Percentiles rank a stretch among this genome's conserved stretches.
Evolutionary conservation across 1,140 invertebrate species (phyloP).

Genomic region (Lasioglossum baleicum): DNA sequence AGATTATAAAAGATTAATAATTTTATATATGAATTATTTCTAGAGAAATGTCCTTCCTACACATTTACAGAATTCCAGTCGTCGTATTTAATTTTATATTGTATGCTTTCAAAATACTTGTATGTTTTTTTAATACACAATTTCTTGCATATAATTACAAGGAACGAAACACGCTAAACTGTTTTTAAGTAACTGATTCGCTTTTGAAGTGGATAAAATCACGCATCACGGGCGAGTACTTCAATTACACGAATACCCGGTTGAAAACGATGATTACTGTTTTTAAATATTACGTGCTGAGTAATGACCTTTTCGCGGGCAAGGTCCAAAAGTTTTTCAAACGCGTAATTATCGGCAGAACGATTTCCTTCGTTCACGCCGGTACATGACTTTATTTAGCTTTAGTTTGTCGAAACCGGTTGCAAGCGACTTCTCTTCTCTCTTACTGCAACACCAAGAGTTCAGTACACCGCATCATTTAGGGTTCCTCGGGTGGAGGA

Average conservation of each 20-base stretch:
- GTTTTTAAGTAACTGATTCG: neutral
- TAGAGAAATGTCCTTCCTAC: too few relatives aligned
- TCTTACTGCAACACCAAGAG: constrained; percentile 46
- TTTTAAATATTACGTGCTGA: constrained; percentile 26
- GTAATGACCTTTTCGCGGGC: constrained; percentile 22
- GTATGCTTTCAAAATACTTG: too few relatives aligned
- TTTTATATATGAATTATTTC: too few relatives aligned
- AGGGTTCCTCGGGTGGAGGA: constrained; percentile 47
- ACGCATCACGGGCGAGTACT: too few relatives aligned
- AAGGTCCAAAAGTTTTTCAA: constrained; percentile 48
- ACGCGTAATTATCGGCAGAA: constrained; percentile 52
- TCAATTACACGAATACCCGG: neutral
- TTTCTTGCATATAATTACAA: too few relatives aligned
- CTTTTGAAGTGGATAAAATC: neutral
- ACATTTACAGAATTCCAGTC: too few relatives aligned
- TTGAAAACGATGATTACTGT: constrained; percentile 6
- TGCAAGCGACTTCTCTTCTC: constrained; percentile 57
- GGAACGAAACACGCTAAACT: neutral
- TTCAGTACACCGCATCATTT: constrained; percentile 51
- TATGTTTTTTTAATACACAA: too few relatives aligned
- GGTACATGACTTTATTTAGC: constrained; percentile 69
- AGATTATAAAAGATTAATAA: too few relatives aligned
- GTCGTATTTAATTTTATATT: too few relatives aligned
- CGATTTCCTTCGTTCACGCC: constrained; percentile 53
- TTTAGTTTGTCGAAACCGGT: constrained; percentile 69